A percentile compares a stretch with the other conserved stretches of the same genome.
These are phyloP conservation scores for Pseudococcus jackbeardsleyi DNA, from an alignment of 2,888 invertebrate species.

Conservation along the genomic window DNA sequence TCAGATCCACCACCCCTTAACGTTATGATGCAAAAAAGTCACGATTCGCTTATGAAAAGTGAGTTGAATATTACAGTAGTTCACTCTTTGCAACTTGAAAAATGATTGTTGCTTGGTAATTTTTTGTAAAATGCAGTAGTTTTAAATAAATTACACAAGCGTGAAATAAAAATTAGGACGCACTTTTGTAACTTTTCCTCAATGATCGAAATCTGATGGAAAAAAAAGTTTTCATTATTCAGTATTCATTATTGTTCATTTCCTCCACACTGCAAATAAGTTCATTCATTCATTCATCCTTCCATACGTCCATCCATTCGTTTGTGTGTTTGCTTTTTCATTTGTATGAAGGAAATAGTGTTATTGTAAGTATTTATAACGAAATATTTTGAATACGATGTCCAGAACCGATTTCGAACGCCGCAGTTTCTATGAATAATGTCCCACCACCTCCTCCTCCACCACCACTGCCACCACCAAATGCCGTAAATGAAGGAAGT, in stretches of 20 bases:
- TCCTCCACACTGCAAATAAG: neutral
- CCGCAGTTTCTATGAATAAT: constrained; percentile 14
- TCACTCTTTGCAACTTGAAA: neutral
- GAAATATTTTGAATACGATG: neutral
- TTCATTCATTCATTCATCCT: neutral
- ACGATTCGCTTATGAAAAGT: constrained; percentile 27
- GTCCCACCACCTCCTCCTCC: constrained; percentile 71
- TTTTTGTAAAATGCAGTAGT: neutral
- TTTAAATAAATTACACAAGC: neutral
- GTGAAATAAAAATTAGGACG: neutral
- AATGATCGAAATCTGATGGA: neutral
- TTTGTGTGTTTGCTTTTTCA: neutral
- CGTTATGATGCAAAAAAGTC: constrained; percentile 41
- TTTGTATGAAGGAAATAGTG: neutral
- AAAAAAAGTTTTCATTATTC: neutral
- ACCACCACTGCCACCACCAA: constrained; percentile 69
- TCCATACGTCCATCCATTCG: too few species aligned
- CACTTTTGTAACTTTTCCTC: neutral
- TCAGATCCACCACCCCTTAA: constrained; percentile 69
- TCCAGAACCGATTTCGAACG: neutral
- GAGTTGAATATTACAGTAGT: neutral
- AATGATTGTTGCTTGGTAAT: neutral
- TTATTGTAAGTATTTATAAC: neutral
- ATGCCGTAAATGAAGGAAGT: constrained; percentile 67
- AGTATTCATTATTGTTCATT: neutral